phyloP scores from a whole-genome alignment of 2,113 vertebrate genomes.

The Emydura subglobosa region DNA sequence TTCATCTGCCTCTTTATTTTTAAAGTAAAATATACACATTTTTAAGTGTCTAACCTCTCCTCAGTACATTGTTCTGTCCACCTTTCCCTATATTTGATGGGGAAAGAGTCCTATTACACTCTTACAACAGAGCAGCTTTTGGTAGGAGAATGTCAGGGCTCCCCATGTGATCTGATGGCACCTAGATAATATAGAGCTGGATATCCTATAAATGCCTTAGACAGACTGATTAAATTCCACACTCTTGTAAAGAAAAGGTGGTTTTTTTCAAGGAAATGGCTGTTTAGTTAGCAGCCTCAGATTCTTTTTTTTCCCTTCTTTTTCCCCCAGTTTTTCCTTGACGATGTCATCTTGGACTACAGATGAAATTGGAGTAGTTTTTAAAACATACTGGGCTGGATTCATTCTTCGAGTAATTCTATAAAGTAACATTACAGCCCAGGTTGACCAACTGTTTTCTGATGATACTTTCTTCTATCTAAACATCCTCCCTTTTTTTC shows the following conservation, averaged over 20 bases:
- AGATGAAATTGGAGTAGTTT: not conserved
- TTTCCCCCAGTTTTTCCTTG: not conserved
- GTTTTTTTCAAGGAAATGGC: not conserved
- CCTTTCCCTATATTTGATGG: not conserved
- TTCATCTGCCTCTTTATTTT: not conserved
- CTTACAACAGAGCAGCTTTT: not conserved
- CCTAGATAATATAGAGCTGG: not conserved
- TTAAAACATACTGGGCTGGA: not conserved
- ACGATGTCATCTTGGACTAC: not conserved
- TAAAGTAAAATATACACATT: not conserved
- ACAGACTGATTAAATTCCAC: not conserved
- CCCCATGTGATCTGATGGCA: not conserved
- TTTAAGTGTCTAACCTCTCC: not conserved
- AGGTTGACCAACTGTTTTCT: not conserved
- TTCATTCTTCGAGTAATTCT: not conserved
- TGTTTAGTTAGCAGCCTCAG: not conserved
- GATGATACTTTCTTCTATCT: not conserved
- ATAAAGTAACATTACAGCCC: not conserved
- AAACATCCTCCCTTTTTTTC: constrained; percentile 4
- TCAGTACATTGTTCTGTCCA: not conserved
- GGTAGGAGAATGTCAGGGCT: not conserved
- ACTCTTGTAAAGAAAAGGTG: not conserved
- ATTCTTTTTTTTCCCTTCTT: not conserved
- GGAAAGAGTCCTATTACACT: not conserved
- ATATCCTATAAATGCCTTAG: not conserved